phyloP scores from a whole-genome alignment of 64 coral and sea anemone genomes.

The Orbicella faveolata region DNA sequence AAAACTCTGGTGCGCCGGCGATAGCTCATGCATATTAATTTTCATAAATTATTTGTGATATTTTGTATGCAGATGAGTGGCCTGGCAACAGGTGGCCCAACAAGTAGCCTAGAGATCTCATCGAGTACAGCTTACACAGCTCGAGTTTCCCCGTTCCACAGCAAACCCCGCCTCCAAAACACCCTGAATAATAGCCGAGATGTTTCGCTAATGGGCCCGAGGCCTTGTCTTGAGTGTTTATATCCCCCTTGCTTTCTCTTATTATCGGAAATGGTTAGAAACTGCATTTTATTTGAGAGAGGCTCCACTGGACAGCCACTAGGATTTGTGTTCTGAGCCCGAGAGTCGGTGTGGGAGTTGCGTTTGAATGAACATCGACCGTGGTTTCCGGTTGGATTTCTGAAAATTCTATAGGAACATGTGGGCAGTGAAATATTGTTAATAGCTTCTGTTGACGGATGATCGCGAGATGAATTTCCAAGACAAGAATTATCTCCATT shows the following conservation, averaged over 20 bases:
- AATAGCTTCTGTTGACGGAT: slow-evolving; percentile 56
- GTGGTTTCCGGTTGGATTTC: slow-evolving; percentile 69
- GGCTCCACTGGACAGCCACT: slow-evolving; percentile 43
- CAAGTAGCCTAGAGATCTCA: slow-evolving; percentile 45
- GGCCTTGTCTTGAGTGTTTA: slow-evolving; percentile 20
- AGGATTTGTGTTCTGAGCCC: slow-evolving; percentile 24
- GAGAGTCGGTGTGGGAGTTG: slow-evolving; percentile 61
- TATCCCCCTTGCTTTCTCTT: slow-evolving; percentile 44
- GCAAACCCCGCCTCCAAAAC: slow-evolving; percentile 52
- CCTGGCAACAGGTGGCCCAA: slow-evolving; percentile 80
- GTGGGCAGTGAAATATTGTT: slow-evolving; percentile 57
- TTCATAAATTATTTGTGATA: slow-evolving; percentile 74
- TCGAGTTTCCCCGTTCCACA: slow-evolving; percentile 17
- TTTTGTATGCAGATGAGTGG: slow-evolving; percentile 74
- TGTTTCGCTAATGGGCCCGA: slow-evolving; percentile 29
- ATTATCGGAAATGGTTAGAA: slow-evolving; percentile 67
- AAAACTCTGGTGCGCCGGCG: slow-evolving; percentile 34
- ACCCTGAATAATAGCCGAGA: slow-evolving; percentile 26
- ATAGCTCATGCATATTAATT: slow-evolving; percentile 72
- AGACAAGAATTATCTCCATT: slow-evolving; percentile 33
- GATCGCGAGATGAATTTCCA: slow-evolving; percentile 41
- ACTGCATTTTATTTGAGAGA: slow-evolving; percentile 26
- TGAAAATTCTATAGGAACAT: slow-evolving; percentile 43
- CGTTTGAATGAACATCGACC: slow-evolving; percentile 64
- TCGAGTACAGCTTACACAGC: not conserved